phyloP scores from a whole-genome alignment of 2,797 vertebrate genomes.

The Picus viridis region DNA sequence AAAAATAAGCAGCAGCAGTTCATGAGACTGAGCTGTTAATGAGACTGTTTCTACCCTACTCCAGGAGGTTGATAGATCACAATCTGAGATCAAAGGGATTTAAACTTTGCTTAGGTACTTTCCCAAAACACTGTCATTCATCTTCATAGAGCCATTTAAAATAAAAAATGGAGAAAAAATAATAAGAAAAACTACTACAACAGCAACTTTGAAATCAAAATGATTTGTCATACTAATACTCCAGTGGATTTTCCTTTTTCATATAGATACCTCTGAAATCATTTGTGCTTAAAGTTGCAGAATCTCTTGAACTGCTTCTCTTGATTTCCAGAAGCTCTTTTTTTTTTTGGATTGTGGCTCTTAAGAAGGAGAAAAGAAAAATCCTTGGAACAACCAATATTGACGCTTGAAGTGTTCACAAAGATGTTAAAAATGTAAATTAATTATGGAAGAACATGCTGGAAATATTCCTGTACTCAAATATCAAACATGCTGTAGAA shows the following conservation, averaged over 20 bases:
- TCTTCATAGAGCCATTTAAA: background rate
- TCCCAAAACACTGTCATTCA: background rate
- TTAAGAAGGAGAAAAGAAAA: background rate
- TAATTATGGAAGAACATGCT: background rate
- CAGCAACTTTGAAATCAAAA: background rate
- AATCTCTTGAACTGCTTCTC: background rate
- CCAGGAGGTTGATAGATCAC: background rate
- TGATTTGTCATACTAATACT: background rate
- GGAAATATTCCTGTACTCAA: background rate
- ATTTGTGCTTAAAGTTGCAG: background rate
- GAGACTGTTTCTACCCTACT: background rate
- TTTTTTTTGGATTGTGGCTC: background rate
- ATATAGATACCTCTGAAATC: conserved; percentile 2
- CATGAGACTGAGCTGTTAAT: background rate
- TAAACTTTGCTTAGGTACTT: conserved; percentile 1
- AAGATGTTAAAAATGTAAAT: background rate
- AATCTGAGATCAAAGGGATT: background rate
- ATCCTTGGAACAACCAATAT: background rate
- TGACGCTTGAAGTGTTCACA: background rate
- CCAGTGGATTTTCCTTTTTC: background rate
- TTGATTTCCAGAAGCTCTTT: background rate
- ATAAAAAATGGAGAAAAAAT: background rate
- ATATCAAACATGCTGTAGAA: background rate
- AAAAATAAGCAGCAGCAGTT: background rate
- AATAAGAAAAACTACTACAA: background rate